phyloP scores from a whole-genome alignment of 2,888 invertebrate species.

The Melipona bicolor region DNA sequence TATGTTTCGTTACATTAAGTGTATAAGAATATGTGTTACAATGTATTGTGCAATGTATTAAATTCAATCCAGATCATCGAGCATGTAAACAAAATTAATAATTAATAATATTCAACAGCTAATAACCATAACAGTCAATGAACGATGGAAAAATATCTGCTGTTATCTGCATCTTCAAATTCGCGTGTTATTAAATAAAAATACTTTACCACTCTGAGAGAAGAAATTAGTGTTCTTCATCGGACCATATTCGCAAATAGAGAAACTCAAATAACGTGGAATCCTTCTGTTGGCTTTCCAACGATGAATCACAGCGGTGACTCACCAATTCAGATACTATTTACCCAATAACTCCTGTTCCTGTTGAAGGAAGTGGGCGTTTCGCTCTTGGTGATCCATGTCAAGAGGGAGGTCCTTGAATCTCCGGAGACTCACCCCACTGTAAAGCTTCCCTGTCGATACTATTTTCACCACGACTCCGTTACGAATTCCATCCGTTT shows the following conservation, averaged over 20 bases:
- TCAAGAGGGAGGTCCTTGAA: slow-evolving; percentile 1
- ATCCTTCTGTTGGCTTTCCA: neutral
- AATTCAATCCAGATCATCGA: too few species aligned
- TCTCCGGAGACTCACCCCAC: slow-evolving; percentile 26
- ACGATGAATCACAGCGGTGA: slow-evolving; percentile 29
- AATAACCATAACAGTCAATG: too few species aligned
- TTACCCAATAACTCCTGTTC: slow-evolving; percentile 22
- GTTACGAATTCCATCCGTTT: slow-evolving; percentile 39
- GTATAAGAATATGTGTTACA: too few species aligned
- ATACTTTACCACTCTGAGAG: too few species aligned
- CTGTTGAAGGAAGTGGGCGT: slow-evolving; percentile 30
- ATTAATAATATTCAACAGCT: too few species aligned
- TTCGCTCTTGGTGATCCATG: slow-evolving; percentile 32
- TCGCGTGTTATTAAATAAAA: neutral
- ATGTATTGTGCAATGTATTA: too few species aligned
- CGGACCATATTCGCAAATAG: neutral
- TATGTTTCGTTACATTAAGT: too few species aligned
- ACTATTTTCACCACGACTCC: slow-evolving; percentile 18
- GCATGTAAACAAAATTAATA: too few species aligned
- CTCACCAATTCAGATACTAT: slow-evolving; percentile 24
- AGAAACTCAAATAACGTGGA: neutral
- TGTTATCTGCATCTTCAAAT: too few species aligned
- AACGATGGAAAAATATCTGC: too few species aligned
- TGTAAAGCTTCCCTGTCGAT: slow-evolving; percentile 1
- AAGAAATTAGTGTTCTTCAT: neutral